phyloP scores from a whole-genome alignment of 2,888 invertebrate species.

The Tanypteryx hageni region DNA sequence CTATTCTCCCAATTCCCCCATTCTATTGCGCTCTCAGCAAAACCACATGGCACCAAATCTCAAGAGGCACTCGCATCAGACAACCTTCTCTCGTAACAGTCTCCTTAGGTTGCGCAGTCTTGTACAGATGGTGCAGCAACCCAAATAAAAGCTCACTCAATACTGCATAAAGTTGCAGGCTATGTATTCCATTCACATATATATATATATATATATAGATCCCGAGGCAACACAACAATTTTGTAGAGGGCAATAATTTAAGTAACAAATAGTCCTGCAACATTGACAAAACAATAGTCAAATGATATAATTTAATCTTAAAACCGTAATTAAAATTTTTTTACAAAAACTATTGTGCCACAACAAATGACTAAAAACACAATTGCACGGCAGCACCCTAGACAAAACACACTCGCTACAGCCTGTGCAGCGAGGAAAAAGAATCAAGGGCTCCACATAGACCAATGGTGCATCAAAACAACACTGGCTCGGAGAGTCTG shows the following conservation, averaged over 20 bases:
- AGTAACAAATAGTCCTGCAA: slow-evolving; percentile 61
- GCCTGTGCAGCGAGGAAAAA: slow-evolving; percentile 33
- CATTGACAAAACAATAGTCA: slow-evolving; percentile 59
- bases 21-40: slow-evolving; percentile 27
- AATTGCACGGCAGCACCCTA: slow-evolving; percentile 60
- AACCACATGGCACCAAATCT: slow-evolving; percentile 15
- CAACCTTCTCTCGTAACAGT: slow-evolving; percentile 41
- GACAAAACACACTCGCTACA: slow-evolving; percentile 21
- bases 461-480: background rate
- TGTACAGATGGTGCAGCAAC: slow-evolving; percentile 28
- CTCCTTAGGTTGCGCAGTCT: slow-evolving; percentile 31
- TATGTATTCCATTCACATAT: slow-evolving; percentile 11
- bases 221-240: slow-evolving; percentile 49
- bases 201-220: slow-evolving; percentile 46
- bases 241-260: slow-evolving; percentile 41
- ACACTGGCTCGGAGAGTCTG: slow-evolving; percentile 18
- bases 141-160: slow-evolving; percentile 39
- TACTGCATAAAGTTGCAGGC: slow-evolving; percentile 43
- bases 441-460: slow-evolving; percentile 38
- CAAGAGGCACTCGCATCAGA: slow-evolving; percentile 38
- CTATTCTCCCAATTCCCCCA: background rate
- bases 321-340: slow-evolving; percentile 51
- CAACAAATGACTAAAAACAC: slow-evolving; percentile 63
- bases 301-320: slow-evolving; percentile 59
- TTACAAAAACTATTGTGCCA: slow-evolving; percentile 62